These are phyloP conservation scores for Takifugu flavidus DNA, from an alignment of 2,113 vertebrate species.

Conservation along the genomic window DNA sequence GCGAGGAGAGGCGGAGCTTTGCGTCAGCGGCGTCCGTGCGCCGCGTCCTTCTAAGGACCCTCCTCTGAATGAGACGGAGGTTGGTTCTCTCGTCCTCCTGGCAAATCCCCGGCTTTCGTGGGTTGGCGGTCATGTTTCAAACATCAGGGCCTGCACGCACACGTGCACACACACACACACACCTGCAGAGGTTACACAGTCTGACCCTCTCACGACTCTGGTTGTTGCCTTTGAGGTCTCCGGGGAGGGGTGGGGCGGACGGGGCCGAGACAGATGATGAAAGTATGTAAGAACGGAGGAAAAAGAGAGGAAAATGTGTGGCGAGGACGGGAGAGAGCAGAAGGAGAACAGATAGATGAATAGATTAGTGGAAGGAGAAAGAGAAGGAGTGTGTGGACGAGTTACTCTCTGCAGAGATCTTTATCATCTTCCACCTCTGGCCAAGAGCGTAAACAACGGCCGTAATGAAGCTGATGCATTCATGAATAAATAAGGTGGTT, in stretches of 20 bases:
- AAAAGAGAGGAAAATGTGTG: background rate
- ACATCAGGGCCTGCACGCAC: background rate
- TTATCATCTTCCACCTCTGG: constrained; percentile 59
- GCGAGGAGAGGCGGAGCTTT: constrained; percentile 17
- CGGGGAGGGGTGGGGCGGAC: constrained; percentile 45
- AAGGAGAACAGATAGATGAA: constrained; percentile 27
- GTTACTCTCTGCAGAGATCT: constrained; percentile 47
- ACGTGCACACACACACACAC: constrained; percentile 12
- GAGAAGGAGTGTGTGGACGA: constrained; percentile 17
- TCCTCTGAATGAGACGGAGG: constrained; percentile 12
- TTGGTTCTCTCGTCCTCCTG: constrained; percentile 6
- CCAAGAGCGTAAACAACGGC: constrained; percentile 59
- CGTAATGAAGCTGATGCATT: constrained; percentile 57
- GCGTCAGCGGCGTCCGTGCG: background rate
- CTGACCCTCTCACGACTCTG: constrained; percentile 59
- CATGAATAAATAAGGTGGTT: constrained; percentile 58
- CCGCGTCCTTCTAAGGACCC: background rate
- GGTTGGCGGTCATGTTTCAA: constrained; percentile 28
- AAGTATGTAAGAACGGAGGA: constrained; percentile 17
- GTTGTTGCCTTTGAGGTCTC: constrained; percentile 63
- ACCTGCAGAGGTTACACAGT: constrained; percentile 30
- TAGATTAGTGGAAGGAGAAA: constrained; percentile 26
- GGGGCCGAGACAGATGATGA: constrained; percentile 34
- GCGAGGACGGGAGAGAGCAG: constrained; percentile 14
- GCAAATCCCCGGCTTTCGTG: constrained; percentile 19